Evolutionary conservation across 1,140 invertebrate genomes (phyloP).

Genomic region (Pseudomyrmex pallidus): DNA sequence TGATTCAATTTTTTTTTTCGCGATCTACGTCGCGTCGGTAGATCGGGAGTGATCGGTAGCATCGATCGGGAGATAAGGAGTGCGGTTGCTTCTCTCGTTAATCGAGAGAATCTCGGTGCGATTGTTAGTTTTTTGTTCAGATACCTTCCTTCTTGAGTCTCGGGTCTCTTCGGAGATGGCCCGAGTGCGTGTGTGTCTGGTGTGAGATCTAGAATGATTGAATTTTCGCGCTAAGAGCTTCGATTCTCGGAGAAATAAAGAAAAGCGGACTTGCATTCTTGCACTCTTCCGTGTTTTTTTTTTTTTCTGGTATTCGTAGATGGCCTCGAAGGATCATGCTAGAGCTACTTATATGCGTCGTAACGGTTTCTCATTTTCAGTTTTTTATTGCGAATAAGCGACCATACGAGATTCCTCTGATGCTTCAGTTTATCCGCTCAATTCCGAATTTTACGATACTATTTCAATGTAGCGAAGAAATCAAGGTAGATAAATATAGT

Average conservation of each 20-base stretch:
- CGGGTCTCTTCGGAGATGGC: slow-evolving; percentile 16
- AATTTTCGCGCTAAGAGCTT: slow-evolving; percentile 65
- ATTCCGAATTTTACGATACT: slow-evolving; percentile 23
- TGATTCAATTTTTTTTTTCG: background rate
- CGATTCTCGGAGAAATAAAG: slow-evolving; percentile 63
- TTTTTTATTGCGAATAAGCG: slow-evolving; percentile 30
- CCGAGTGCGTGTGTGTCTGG: slow-evolving; percentile 35
- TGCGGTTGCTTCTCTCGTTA: slow-evolving; percentile 36
- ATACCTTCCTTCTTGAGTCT: slow-evolving; percentile 11
- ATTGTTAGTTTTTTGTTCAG: slow-evolving; percentile 7
- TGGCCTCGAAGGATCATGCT: slow-evolving; percentile 56
- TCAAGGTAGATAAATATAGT: slow-evolving; percentile 14
- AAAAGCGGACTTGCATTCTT: slow-evolving; percentile 58
- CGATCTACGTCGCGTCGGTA: slow-evolving; percentile 9
- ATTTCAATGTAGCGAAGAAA: slow-evolving; percentile 37
- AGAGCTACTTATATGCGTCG: slow-evolving; percentile 19
- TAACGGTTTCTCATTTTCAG: slow-evolving; percentile 10
- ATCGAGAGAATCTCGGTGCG: slow-evolving; percentile 43
- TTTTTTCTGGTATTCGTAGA: background rate
- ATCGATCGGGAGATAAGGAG: slow-evolving; percentile 46
- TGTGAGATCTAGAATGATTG: slow-evolving; percentile 58
- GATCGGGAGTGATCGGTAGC: slow-evolving; percentile 24
- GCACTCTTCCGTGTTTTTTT: slow-evolving; percentile 14
- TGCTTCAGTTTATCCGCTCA: slow-evolving; percentile 38
- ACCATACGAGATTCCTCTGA: slow-evolving; percentile 46